These are phyloP conservation scores for Toxotes lorentzi DNA, from an alignment of 2,797 vertebrate genomes.

Conservation along the genomic window DNA sequence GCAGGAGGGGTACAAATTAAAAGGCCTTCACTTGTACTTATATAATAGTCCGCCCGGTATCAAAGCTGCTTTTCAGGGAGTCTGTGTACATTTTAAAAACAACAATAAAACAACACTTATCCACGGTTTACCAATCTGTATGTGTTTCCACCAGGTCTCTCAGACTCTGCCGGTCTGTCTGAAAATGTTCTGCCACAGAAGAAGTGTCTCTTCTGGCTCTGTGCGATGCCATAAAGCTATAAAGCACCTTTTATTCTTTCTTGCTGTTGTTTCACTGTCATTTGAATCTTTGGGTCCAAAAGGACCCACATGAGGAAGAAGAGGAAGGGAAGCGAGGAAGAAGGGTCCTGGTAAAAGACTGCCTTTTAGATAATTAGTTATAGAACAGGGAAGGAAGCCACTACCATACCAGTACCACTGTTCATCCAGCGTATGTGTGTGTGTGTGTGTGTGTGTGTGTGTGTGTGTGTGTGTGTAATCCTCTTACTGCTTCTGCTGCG, in stretches of 20 bases:
- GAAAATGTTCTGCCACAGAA: constrained; percentile 38
- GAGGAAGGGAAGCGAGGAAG: constrained; percentile 38
- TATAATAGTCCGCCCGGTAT: no score
- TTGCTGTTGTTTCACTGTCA: constrained; percentile 73
- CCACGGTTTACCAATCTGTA: not conserved
- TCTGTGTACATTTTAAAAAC: no score
- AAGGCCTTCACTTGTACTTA: not conserved
- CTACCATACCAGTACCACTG: constrained; percentile 71
- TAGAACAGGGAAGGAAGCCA: constrained; percentile 77
- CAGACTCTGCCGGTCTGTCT: no score
- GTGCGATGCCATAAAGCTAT: constrained; percentile 76
- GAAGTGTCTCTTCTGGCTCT: constrained; percentile 52
- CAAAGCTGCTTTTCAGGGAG: no score
- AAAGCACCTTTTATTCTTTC: constrained; percentile 81
- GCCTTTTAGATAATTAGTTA: constrained; percentile 67
- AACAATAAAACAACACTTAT: no score
- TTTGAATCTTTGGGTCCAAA: constrained; percentile 79
- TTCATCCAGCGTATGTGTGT: constrained; percentile 47
- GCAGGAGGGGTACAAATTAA: not conserved
- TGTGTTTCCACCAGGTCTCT: no score
- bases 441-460: constrained; percentile 36
- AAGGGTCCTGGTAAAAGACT: constrained; percentile 68
- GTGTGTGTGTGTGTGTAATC: constrained; percentile 18
- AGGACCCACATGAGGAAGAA: constrained; percentile 64
- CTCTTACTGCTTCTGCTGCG: constrained; percentile 24